These are phyloP conservation scores for Heliconius congener DNA, from an alignment of 1,140 invertebrate species.

Conservation along the genomic window DNA sequence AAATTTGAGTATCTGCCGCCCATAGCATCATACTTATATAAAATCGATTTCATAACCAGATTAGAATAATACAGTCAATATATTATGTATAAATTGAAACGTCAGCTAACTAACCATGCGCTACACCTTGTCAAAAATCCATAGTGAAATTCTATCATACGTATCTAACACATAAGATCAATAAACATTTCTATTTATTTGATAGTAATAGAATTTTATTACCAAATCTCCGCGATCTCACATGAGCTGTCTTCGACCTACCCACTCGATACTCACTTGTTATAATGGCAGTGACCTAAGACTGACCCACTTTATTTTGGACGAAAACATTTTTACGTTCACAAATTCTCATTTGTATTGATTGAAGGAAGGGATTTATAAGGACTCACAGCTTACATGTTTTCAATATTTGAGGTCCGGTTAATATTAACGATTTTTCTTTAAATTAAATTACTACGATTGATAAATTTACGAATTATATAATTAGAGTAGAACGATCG, in stretches of 20 bases:
- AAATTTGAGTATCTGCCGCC: neutral
- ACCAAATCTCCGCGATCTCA: slow-evolving; percentile 13
- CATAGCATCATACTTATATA: neutral
- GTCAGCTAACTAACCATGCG: neutral
- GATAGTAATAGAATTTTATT: slow-evolving; percentile 20
- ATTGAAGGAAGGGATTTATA: neutral
- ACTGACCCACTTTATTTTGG: slow-evolving; percentile 37
- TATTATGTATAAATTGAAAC: neutral
- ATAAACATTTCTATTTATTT: slow-evolving; percentile 21
- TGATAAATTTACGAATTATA: slow-evolving; percentile 2
- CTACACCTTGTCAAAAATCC: neutral
- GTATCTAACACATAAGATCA: neutral
- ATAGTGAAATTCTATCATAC: neutral
- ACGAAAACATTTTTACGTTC: slow-evolving; percentile 31
- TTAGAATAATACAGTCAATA: neutral
- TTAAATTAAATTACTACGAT: neutral
- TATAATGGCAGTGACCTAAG: slow-evolving; percentile 40
- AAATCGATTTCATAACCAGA: neutral
- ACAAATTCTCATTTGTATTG: slow-evolving; percentile 10
- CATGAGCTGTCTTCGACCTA: slow-evolving; percentile 31
- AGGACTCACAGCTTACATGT: neutral
- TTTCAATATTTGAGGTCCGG: neutral
- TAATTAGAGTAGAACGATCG: neutral
- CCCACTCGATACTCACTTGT: slow-evolving; percentile 31
- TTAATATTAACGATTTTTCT: neutral